These are phyloP conservation scores for Champsocephalus gunnari DNA, from an alignment of 2,797 vertebrate genomes.

Conservation along the genomic window DNA sequence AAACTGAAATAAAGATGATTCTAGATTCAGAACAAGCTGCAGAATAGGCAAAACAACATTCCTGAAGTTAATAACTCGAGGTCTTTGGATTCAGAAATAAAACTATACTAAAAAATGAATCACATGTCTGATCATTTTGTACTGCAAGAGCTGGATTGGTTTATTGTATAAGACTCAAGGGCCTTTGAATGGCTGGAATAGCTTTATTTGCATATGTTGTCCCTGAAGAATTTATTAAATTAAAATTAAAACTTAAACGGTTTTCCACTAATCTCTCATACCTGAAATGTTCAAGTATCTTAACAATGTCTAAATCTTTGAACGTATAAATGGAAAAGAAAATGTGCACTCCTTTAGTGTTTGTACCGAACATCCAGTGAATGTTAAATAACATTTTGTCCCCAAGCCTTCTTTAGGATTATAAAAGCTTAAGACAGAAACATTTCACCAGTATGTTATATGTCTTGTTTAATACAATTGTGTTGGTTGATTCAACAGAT, in stretches of 20 bases:
- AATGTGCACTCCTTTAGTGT: not conserved
- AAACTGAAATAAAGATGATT: constrained; percentile 16
- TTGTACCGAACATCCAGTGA: not conserved
- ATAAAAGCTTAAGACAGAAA: constrained; percentile 18
- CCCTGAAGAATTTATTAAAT: not conserved
- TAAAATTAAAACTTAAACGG: not conserved
- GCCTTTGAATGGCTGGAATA: not conserved
- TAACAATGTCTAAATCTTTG: not conserved
- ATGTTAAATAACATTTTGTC: constrained; percentile 13
- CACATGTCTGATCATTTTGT: not conserved
- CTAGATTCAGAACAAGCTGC: too few species aligned
- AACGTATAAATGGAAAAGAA: not conserved
- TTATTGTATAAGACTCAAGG: not conserved
- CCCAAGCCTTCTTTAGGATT: constrained; percentile 8
- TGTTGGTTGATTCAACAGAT: not conserved
- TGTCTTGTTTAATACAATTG: not conserved
- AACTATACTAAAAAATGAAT: not conserved
- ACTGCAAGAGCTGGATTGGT: not conserved
- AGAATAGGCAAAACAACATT: too few species aligned
- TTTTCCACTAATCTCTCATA: not conserved
- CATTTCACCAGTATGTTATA: constrained; percentile 11
- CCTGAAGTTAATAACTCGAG: too few species aligned
- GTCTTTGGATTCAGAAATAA: not conserved
- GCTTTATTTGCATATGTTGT: constrained; percentile 1
- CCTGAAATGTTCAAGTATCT: not conserved